Conservation (phyloP, 2,113 vertebrate genomes). For the Tachysurus vachellii region DNA sequence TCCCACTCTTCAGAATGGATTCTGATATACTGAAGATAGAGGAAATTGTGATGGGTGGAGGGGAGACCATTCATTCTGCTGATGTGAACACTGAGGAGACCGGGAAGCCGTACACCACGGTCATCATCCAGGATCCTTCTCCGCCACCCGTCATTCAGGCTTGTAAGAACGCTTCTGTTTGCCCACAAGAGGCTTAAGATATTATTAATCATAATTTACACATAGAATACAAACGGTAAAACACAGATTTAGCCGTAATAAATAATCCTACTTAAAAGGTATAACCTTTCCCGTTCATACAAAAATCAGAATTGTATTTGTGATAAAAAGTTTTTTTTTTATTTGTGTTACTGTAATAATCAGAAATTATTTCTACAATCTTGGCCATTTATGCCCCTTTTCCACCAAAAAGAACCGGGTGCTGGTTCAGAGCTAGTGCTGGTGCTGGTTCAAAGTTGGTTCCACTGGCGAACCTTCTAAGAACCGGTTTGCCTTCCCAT, state of each 20-base stretch:
- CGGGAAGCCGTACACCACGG: slow-evolving; percentile 61
- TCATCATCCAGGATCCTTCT: slow-evolving; percentile 62
- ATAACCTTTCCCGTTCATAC: neutral
- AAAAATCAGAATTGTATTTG: too few species aligned
- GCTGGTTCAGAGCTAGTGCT: too few species aligned
- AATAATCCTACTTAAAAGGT: neutral
- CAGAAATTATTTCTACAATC: neutral
- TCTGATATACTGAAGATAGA: slow-evolving; percentile 74
- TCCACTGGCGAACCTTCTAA: too few species aligned
- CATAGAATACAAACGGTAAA: neutral
- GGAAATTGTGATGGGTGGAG: slow-evolving; percentile 74
- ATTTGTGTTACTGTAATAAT: neutral
- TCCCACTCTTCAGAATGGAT: slow-evolving; percentile 66
- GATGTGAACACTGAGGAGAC: slow-evolving; percentile 61
- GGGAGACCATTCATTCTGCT: slow-evolving; percentile 60
- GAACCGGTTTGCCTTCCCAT: too few species aligned
- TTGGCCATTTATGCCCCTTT: neutral
- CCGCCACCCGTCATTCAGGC: slow-evolving; percentile 61
- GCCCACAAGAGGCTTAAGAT: too few species aligned
- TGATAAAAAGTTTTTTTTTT: neutral
- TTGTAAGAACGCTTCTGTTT: slow-evolving; percentile 7
- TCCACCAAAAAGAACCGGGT: too few species aligned
- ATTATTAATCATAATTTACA: too few species aligned
- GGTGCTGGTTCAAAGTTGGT: too few species aligned
- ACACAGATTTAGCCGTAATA: neutral